Percentiles rank a stretch among this genome's conserved stretches.
Evolutionary conservation across 1,140 invertebrate genomes (phyloP).

Genomic region (Hestina assimilis): DNA sequence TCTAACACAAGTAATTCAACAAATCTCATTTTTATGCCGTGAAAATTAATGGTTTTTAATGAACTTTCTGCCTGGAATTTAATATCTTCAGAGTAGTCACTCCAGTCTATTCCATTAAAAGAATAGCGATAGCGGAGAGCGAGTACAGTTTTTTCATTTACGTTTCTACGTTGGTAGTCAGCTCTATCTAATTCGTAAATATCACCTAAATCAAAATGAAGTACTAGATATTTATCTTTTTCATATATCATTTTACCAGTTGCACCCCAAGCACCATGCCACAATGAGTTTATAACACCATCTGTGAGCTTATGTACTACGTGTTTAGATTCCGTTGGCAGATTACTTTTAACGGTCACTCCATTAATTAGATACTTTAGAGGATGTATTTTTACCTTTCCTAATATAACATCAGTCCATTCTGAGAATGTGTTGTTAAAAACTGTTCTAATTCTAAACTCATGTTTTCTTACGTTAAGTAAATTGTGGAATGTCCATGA

Average conservation of each 20-base stretch:
- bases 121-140: conserved; percentile 48
- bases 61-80: conserved; percentile 36
- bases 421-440: conserved; percentile 38
- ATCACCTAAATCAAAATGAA: conserved; percentile 50
- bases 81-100: conserved; percentile 32
- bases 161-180: conserved; percentile 48
- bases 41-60: conserved; percentile 42
- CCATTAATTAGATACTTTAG: conserved; percentile 38
- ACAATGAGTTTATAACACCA: conserved; percentile 34
- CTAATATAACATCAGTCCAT: conserved; percentile 50
- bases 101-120: conserved; percentile 40
- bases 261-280: conserved; percentile 52
- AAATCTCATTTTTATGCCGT: conserved; percentile 43
- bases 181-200: conserved; percentile 47
- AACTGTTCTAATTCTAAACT: conserved; percentile 50
- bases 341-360: conserved; percentile 49
- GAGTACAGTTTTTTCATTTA: conserved; percentile 55
- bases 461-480: conserved; percentile 35
- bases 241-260: conserved; percentile 28
- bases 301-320: conserved; percentile 49
- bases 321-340: conserved; percentile 50
- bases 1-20: conserved; percentile 45
- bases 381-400: conserved; percentile 36
- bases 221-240: conserved; percentile 31
- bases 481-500: conserved; percentile 48